Evolutionary conservation across 2,797 vertebrate genomes (phyloP).

Genomic region (Epinephelus coioides): DNA sequence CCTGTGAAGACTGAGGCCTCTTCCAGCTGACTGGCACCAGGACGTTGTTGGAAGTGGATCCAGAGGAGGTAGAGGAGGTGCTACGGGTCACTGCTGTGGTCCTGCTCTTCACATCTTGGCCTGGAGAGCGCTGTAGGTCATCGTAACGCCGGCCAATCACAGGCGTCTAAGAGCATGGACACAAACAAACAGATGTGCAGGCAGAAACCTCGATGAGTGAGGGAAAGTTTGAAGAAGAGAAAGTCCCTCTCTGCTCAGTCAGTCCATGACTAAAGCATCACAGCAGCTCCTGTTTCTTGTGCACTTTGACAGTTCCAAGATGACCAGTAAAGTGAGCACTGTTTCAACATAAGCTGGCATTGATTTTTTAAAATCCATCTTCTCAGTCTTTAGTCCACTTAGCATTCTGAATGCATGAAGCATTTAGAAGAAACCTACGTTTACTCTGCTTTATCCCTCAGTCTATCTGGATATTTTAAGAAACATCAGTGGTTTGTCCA

Average conservation of each 20-base stretch:
- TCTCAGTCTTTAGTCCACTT: slow-evolving; percentile 20
- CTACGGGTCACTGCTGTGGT: slow-evolving; percentile 93
- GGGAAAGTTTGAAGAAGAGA: slow-evolving; percentile 9
- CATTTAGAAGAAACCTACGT: slow-evolving; percentile 2
- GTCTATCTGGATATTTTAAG: slow-evolving; percentile 43
- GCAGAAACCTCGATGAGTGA: slow-evolving; percentile 41
- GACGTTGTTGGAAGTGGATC: slow-evolving; percentile 95
- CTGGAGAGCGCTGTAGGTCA: slow-evolving; percentile 91
- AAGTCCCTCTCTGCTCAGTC: slow-evolving; percentile 20
- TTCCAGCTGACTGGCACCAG: slow-evolving; percentile 99
- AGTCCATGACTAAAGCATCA: slow-evolving; percentile 15
- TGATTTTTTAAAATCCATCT: slow-evolving; percentile 1
- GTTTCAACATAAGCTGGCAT: slow-evolving; percentile 16
- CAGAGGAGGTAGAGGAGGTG: slow-evolving; percentile 97
- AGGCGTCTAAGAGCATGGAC: slow-evolving; percentile 87
- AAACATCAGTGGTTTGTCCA: slow-evolving; percentile 49
- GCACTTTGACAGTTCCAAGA: not conserved
- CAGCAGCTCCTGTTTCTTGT: slow-evolving; percentile 17
- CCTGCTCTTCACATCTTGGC: slow-evolving; percentile 91
- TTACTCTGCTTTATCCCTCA: slow-evolving; percentile 28
- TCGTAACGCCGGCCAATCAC: slow-evolving; percentile 95
- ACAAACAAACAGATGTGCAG: slow-evolving; percentile 35
- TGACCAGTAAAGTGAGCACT: slow-evolving; percentile 4
- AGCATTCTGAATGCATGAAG: not conserved
- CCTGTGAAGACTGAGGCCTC: slow-evolving; percentile 97